These are phyloP conservation scores for Diogma glabrata DNA, from an alignment of 2,888 invertebrate species.

Conservation along the genomic window DNA sequence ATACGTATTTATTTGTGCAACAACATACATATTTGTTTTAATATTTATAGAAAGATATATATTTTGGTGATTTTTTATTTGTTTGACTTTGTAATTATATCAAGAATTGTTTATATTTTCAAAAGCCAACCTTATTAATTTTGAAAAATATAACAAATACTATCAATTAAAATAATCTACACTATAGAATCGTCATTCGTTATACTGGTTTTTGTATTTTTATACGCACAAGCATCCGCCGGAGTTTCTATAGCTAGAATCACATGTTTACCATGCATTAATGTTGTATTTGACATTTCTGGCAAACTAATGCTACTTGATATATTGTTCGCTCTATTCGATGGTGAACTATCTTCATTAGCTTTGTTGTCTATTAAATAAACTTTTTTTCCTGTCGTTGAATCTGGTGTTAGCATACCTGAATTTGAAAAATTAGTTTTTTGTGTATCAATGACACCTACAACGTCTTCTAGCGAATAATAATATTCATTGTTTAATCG, in stretches of 20 bases:
- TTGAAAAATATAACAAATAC: no score
- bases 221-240: slow-evolving; percentile 4
- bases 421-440: not conserved
- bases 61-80: no score
- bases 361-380: not conserved
- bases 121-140: no score
- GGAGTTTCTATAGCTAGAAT: slow-evolving; percentile 13
- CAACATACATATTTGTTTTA: no score
- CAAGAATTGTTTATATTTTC: no score
- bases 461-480: slow-evolving; percentile 13
- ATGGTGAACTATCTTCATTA: not conserved
- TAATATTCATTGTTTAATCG: slow-evolving; percentile 13
- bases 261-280: slow-evolving; percentile 13
- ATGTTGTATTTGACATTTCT: slow-evolving; percentile 6
- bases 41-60: no score
- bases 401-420: not conserved
- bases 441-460: not conserved
- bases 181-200: slow-evolving; percentile 6
- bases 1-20: no score
- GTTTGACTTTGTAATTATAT: no score
- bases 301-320: slow-evolving; percentile 7
- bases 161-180: no score
- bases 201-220: not conserved
- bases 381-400: not conserved
- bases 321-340: not conserved